Percentiles rank a stretch among this genome's conserved stretches.
These are phyloP conservation scores for Bombus cullumanus DNA, from an alignment of 1,140 invertebrate species.

Conservation along the genomic window DNA sequence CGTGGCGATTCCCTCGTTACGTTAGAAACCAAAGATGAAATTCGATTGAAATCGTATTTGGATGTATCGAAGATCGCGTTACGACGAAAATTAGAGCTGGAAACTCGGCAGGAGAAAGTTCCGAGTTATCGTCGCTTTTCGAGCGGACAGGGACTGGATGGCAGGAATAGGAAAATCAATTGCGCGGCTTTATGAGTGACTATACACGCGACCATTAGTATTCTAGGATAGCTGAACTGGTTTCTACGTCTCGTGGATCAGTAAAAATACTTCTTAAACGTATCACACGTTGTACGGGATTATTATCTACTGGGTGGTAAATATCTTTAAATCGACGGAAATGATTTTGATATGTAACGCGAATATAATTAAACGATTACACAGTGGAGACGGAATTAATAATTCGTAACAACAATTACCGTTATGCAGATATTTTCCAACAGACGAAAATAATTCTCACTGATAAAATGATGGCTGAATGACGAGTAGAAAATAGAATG, in stretches of 20 bases:
- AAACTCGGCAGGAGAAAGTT: neutral
- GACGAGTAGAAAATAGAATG: neutral
- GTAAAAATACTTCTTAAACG: no score
- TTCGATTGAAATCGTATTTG: neutral
- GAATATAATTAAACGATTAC: no score
- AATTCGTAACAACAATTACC: no score
- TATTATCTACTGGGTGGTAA: neutral
- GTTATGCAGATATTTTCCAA: no score
- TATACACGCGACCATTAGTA: conserved; percentile 29
- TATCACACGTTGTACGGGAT: no score
- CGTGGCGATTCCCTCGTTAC: no score
- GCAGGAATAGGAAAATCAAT: conserved; percentile 42
- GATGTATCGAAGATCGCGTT: neutral
- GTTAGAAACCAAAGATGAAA: neutral
- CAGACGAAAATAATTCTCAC: neutral
- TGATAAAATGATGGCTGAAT: no score
- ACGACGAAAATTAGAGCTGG: neutral
- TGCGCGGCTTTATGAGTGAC: conserved; percentile 1
- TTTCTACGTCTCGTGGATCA: neutral
- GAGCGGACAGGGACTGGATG: neutral
- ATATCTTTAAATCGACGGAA: neutral
- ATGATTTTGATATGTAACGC: neutral
- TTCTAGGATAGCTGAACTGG: conserved; percentile 2
- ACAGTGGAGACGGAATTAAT: no score
- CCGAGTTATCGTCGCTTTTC: neutral